Evolutionary conservation across 2,113 vertebrate species (phyloP).

Genomic region (Bombycilla garrulus): DNA sequence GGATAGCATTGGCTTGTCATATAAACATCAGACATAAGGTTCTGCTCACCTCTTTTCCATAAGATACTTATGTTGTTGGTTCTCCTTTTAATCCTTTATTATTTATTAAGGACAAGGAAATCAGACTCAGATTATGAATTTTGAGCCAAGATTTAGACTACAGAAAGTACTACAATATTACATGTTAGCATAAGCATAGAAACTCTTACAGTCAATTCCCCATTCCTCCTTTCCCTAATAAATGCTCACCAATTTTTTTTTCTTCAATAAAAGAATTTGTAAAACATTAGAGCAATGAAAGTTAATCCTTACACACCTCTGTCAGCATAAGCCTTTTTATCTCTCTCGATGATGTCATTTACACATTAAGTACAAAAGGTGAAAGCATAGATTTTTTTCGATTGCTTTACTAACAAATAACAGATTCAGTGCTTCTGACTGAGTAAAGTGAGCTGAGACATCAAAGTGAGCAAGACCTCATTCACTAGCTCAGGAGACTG

Average conservation of each 20-base stretch:
- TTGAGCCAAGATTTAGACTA: background rate
- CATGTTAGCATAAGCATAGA: background rate
- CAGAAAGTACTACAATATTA: background rate
- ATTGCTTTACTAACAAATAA: background rate
- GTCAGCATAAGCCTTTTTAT: background rate
- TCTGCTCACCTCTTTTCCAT: background rate
- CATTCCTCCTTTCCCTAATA: background rate
- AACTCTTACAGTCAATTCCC: background rate
- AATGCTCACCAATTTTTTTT: background rate
- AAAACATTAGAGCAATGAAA: background rate
- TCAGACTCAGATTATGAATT: background rate
- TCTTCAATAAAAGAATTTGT: background rate
- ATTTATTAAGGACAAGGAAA: background rate
- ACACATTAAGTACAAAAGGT: background rate
- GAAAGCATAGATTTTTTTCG: background rate
- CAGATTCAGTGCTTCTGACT: background rate
- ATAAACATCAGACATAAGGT: background rate
- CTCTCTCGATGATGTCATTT: background rate
- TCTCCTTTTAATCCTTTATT: background rate
- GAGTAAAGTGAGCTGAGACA: background rate
- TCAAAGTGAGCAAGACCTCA: background rate
- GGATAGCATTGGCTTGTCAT: background rate
- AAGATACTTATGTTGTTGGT: background rate
- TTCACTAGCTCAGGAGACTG: background rate
- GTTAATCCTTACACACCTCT: background rate